Evolutionary conservation across 2,113 vertebrate species (phyloP), one percentile per base, ranked within the genome.

Genomic region (Pelecanoides urinatrix): DNA sequence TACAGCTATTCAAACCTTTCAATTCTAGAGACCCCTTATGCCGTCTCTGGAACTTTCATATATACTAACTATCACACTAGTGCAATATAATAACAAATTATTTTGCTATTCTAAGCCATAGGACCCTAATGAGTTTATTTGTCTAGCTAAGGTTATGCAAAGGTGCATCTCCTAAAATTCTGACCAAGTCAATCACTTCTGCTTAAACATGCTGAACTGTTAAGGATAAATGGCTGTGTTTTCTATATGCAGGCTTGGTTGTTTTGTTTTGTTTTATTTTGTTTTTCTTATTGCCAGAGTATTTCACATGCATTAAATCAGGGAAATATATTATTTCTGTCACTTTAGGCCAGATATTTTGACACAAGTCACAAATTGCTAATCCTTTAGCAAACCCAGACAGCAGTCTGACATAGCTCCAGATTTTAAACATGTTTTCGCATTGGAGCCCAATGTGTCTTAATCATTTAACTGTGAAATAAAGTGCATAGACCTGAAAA

Each of bases 331-430:
- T 94, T 94, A 81, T 94, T 93, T 93, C 61, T 96, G 88, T 91
- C 91, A 76, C 66, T 94, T 92, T 77, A 92, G 73, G 75, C 26
- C 65, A 82, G 91, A 85, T 91, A 95, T 93, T 94, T 94, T 96
- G 94, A 95, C 85, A 95, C 45, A 94, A 96, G 76, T 86, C 79
- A 94, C 88, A 96, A 96, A 91, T 95, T 73, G 49, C 52, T 95
- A 94, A 97, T 96, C 94, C 82, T 92, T 94, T 83, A 92, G 73
- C 63, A 95, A 95, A 92, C 61, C 50, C 62, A 96, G 74, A 92
- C 83, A 94, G 94, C 79, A 81, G 65, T 70, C 76, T 97, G 92
- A 96, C 86, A 74, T 18, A 86, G 56, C 59, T 94, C 87, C 86
- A 95, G 81, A 95, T 86, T 91, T 96, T 79, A 91, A 96, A 92